Evolutionary conservation across 2,888 invertebrate species (phyloP).

Genomic region (Selenia dentaria): DNA sequence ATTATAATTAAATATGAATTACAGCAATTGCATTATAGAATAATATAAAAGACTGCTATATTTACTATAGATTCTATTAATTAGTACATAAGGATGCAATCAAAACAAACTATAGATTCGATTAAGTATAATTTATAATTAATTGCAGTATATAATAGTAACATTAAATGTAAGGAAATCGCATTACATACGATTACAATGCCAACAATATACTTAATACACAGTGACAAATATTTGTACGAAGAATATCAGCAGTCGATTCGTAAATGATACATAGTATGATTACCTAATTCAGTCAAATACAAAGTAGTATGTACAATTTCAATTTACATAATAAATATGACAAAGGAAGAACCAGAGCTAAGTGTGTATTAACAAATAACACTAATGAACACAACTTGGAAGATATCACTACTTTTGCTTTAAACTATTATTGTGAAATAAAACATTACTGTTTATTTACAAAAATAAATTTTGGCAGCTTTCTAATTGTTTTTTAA

Average conservation of each 20-base stretch:
- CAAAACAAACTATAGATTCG: no score
- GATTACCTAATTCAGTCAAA: conserved; percentile 63
- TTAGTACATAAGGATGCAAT: conserved; percentile 21
- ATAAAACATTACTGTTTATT: conserved; percentile 22
- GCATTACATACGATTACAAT: conserved; percentile 64
- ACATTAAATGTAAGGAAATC: conserved; percentile 54
- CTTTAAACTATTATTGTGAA: conserved; percentile 24
- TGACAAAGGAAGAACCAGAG: conserved; percentile 30
- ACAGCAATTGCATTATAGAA: no score
- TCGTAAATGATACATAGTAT: conserved; percentile 49
- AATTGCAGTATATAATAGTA: conserved; percentile 47
- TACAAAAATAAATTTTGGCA: conserved; percentile 34
- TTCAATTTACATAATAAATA: conserved; percentile 19
- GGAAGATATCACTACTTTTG: conserved; percentile 42
- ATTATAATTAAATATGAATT: no score
- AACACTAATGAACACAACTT: conserved; percentile 58
- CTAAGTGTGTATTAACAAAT: conserved; percentile 35
- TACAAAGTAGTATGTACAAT: conserved; percentile 37
- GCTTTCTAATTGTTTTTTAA: no score
- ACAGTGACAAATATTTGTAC: conserved; percentile 71
- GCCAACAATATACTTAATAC: conserved; percentile 57
- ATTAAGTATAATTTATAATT: conserved; percentile 36
- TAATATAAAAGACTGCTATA: no score
- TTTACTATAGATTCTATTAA: no score
- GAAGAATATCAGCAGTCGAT: conserved; percentile 68